These are phyloP conservation scores for Caenorhabditis sulstoni DNA, from an alignment of 2,888 invertebrate species.

Conservation along the genomic window DNA sequence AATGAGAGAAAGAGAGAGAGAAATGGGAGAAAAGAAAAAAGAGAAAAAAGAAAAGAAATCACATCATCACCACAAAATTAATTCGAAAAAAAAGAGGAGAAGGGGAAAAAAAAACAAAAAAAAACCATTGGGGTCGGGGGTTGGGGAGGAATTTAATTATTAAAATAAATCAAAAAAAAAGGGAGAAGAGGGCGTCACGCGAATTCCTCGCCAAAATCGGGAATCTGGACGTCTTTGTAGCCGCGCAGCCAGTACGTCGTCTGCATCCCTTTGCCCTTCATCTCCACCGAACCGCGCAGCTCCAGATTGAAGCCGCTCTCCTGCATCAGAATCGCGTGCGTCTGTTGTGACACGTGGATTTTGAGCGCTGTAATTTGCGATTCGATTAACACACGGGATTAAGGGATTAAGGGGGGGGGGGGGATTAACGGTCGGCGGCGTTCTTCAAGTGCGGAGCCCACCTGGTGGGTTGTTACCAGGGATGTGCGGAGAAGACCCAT, in stretches of 20 bases:
- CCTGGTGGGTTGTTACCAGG: too few species aligned
- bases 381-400: too few species aligned
- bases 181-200: slow-evolving; percentile 3
- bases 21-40: neutral
- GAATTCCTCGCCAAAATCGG: slow-evolving; percentile 79
- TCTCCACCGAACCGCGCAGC: slow-evolving; percentile 80
- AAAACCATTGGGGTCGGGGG: too few species aligned
- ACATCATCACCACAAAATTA: neutral
- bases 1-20: neutral
- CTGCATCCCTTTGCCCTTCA: slow-evolving; percentile 80
- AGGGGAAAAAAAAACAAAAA: neutral
- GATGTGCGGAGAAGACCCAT: too few species aligned
- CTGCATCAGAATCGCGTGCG: slow-evolving; percentile 75
- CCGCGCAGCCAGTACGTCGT: slow-evolving; percentile 80
- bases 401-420: too few species aligned
- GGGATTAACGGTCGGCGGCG: too few species aligned
- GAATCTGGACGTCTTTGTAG: slow-evolving; percentile 76
- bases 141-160: too few species aligned
- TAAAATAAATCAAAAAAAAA: too few species aligned
- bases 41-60: neutral
- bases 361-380: slow-evolving; percentile 74
- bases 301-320: slow-evolving; percentile 79
- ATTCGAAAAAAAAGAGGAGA: neutral
- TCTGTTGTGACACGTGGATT: slow-evolving; percentile 79
- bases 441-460: too few species aligned